Evolutionary conservation across 2,888 invertebrate genomes (phyloP).

Genomic region (Aleiodes alternator): DNA sequence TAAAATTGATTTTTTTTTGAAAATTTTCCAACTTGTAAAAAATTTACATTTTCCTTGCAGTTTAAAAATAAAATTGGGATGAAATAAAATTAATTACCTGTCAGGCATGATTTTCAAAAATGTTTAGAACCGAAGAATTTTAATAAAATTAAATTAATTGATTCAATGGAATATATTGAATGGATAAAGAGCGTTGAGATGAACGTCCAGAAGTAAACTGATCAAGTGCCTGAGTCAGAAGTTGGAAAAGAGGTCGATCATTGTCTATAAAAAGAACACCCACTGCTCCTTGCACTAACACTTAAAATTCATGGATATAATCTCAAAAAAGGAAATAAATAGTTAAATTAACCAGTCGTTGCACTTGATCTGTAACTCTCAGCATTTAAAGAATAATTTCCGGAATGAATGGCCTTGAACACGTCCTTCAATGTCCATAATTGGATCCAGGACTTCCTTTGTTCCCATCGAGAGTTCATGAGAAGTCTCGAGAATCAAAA

Average conservation of each 20-base stretch:
- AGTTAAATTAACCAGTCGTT: constrained; percentile 16
- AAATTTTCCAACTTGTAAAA: constrained; percentile 28
- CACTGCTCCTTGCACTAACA: constrained; percentile 51
- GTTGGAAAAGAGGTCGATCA: constrained; percentile 69
- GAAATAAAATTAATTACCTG: constrained; percentile 3
- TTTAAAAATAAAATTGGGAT: constrained; percentile 4
- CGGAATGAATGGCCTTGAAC: not conserved
- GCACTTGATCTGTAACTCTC: constrained; percentile 8
- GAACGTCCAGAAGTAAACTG: constrained; percentile 39
- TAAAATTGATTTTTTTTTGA: too few relatives aligned
- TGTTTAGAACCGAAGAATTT: not conserved
- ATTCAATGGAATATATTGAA: constrained; percentile 7
- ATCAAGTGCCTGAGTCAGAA: constrained; percentile 47
- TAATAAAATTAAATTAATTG: not conserved
- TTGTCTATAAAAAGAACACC: constrained; percentile 73
- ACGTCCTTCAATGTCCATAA: constrained; percentile 19
- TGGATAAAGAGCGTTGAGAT: constrained; percentile 6
- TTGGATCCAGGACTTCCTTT: constrained; percentile 2
- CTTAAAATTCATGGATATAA: not conserved
- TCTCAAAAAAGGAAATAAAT: constrained; percentile 18
- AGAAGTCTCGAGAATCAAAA: not conserved
- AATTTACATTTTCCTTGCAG: constrained; percentile 34
- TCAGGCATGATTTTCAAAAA: not conserved
- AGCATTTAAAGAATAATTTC: constrained; percentile 3
- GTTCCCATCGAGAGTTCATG: not conserved